A percentile compares a stretch with the other conserved stretches of the same genome.
Evolutionary conservation across 2,888 invertebrate species (phyloP).

Genomic region (Thumatha senex): DNA sequence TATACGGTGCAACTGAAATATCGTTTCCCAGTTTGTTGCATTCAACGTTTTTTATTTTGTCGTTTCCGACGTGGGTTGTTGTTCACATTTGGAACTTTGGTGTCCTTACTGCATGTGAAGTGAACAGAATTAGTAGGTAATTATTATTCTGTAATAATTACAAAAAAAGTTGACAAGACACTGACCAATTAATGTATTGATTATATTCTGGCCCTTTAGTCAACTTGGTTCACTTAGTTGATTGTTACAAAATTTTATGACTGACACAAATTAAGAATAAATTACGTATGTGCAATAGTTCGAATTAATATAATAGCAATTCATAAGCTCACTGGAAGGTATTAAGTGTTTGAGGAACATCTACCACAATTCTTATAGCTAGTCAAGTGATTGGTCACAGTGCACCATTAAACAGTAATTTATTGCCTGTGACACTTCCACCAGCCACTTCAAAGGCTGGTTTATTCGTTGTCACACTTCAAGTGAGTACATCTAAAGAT

Average conservation of each 20-base stretch:
- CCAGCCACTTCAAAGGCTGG: constrained; percentile 47
- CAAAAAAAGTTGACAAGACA: no score
- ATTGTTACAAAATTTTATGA: no score
- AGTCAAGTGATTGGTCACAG: constrained; percentile 38
- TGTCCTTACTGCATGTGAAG: no score
- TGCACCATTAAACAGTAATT: constrained; percentile 43
- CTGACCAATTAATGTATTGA: no score
- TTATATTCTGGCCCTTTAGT: no score
- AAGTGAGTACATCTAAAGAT: constrained; percentile 24
- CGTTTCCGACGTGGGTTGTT: neutral
- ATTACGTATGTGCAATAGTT: no score
- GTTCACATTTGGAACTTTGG: neutral
- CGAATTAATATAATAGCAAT: no score
- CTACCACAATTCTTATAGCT: constrained; percentile 14
- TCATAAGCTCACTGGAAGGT: no score
- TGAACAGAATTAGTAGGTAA: no score
- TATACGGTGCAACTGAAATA: neutral
- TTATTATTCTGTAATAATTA: no score
- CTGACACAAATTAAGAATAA: no score
- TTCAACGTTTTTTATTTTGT: neutral
- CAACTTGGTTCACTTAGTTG: no score
- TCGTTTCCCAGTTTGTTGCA: constrained; percentile 3
- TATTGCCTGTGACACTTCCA: constrained; percentile 35
- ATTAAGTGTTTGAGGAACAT: constrained; percentile 15
- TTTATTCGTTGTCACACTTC: constrained; percentile 36